phyloP scores from a whole-genome alignment of 2,797 vertebrate species.

The Poeciliopsis paucimaculata region DNA sequence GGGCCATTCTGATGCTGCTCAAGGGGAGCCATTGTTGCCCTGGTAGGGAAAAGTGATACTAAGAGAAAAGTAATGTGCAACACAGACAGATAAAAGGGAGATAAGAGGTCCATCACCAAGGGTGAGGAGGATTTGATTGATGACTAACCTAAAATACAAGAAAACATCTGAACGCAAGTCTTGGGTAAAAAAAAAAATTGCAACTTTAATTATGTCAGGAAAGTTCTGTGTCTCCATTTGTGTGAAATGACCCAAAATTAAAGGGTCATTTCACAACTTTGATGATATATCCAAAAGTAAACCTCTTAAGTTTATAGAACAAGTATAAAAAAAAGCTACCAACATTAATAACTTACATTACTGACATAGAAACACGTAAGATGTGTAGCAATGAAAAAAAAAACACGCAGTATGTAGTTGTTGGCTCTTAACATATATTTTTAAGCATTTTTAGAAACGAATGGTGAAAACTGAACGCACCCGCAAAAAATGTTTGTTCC shows the following conservation, averaged over 20 bases:
- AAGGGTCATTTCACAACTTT: no score
- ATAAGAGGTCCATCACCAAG: constrained; percentile 57
- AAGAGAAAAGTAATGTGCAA: constrained; percentile 69
- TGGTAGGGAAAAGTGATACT: constrained; percentile 80
- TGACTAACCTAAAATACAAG: constrained; percentile 33
- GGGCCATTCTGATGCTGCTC: constrained; percentile 68
- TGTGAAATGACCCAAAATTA: no score
- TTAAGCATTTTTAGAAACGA: background rate
- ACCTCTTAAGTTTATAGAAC: no score
- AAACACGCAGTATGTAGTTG: background rate
- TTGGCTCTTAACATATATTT: background rate
- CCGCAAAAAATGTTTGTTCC: background rate
- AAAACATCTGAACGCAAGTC: constrained; percentile 33
- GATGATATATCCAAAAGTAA: no score
- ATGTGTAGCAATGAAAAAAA: constrained; percentile 17
- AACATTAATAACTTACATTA: no score
- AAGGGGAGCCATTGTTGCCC: constrained; percentile 68
- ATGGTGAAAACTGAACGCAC: background rate
- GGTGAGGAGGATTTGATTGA: constrained; percentile 44
- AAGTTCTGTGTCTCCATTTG: no score
- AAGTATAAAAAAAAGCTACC: no score
- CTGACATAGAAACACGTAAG: background rate
- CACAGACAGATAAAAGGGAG: constrained; percentile 71
- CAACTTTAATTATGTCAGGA: constrained; percentile 4
- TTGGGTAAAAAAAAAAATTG: constrained; percentile 27